phyloP scores from a whole-genome alignment of 2,888 invertebrate genomes.

The Netelia inedita region DNA sequence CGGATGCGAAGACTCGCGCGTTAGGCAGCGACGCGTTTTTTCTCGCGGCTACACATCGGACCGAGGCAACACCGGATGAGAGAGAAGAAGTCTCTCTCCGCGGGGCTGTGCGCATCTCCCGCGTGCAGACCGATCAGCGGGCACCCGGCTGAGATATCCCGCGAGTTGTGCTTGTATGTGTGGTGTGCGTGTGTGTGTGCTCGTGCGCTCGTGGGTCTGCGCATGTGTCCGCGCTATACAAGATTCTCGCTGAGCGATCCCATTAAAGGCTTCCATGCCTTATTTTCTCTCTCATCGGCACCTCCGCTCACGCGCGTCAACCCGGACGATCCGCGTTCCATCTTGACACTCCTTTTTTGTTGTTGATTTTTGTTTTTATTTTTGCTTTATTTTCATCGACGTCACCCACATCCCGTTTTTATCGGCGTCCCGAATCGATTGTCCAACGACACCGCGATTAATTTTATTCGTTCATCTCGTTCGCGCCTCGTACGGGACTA shows the following conservation, averaged over 20 bases:
- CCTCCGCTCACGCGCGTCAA: conserved; percentile 35
- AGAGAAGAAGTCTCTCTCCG: conserved; percentile 8
- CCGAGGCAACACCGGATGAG: conserved; percentile 55
- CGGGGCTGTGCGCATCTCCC: neutral
- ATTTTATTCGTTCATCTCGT: conserved; percentile 14
- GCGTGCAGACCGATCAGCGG: conserved; percentile 39
- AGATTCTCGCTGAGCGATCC: conserved; percentile 64
- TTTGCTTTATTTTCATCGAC: conserved; percentile 15
- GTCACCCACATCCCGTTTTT: conserved; percentile 42
- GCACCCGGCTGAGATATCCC: conserved; percentile 52
- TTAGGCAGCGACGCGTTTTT: conserved; percentile 43
- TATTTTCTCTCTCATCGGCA: conserved; percentile 71
- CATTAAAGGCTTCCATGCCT: conserved; percentile 67
- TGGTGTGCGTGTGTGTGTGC: neutral
- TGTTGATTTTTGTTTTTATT: conserved; percentile 27
- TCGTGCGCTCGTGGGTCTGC: neutral
- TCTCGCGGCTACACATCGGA: conserved; percentile 39
- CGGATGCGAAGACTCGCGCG: conserved; percentile 42
- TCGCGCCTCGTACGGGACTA: neutral
- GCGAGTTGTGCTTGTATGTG: conserved; percentile 21
- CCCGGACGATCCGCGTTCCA: conserved; percentile 36
- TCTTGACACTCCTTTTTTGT: conserved; percentile 47
- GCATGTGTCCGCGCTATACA: conserved; percentile 20
- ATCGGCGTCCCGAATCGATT: conserved; percentile 29
- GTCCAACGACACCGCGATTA: conserved; percentile 15